Evolutionary conservation across 2,888 invertebrate genomes (phyloP).

Genomic region (Diloba caeruleocephala): DNA sequence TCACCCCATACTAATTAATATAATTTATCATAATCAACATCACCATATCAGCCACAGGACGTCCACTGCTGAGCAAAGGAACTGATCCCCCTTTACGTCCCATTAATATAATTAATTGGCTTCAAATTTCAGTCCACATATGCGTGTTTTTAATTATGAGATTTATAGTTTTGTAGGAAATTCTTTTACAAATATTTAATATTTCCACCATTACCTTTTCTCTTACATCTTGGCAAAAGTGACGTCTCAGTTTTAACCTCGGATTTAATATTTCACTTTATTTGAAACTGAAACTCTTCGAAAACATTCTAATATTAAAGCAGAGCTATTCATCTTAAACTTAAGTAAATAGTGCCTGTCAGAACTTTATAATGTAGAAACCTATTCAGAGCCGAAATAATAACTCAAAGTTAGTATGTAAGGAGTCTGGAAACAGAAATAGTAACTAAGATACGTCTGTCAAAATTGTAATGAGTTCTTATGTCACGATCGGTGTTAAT

Average conservation of each 20-base stretch:
- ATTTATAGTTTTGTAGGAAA: no score
- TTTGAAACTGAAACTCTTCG: constrained; percentile 1
- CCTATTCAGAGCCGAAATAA: constrained; percentile 25
- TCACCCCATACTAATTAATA: no score
- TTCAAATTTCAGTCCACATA: no score
- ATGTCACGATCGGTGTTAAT: not conserved
- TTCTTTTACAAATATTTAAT: no score
- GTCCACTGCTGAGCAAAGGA: no score
- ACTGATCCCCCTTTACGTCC: no score
- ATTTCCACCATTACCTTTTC: no score
- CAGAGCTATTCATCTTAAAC: constrained; percentile 11
- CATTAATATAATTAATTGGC: no score
- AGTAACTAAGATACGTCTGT: constrained; percentile 1
- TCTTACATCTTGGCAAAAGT: not conserved
- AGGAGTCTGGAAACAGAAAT: constrained; percentile 9
- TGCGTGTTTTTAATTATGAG: no score
- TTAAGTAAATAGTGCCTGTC: constrained; percentile 13
- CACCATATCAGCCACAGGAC: no score
- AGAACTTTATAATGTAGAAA: constrained; percentile 28
- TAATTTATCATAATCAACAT: no score
- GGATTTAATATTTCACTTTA: not conserved
- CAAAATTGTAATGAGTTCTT: constrained; percentile 7
- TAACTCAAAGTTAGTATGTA: constrained; percentile 13
- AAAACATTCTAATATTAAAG: constrained; percentile 9
- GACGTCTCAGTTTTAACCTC: not conserved